A percentile compares a stretch with the other conserved stretches of the same genome.
Conservation (phyloP, 2,888 invertebrate genomes). For the Lysandra bellargus region DNA sequence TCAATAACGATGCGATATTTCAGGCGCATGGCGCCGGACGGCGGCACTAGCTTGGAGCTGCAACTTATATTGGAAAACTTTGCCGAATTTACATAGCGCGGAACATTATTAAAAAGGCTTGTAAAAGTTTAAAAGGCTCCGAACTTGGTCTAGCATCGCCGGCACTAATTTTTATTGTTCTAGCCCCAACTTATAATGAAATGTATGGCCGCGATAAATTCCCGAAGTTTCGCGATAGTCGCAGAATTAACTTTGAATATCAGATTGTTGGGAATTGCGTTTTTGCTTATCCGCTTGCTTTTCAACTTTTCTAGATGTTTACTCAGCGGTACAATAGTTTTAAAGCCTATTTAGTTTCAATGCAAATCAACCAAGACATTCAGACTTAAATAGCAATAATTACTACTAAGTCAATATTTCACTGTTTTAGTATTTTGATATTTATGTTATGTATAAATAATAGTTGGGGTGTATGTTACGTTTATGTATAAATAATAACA, state of each 20-base stretch:
- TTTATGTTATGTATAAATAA: no score
- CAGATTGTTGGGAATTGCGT: slow-evolving; percentile 7
- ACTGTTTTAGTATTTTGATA: no score
- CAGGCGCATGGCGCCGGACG: not conserved
- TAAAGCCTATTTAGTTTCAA: no score
- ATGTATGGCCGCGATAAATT: slow-evolving; percentile 34
- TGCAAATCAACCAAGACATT: no score
- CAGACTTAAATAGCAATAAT: no score
- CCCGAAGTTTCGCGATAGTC: slow-evolving; percentile 1
- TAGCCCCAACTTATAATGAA: slow-evolving; percentile 38
- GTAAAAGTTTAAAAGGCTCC: slow-evolving; percentile 52
- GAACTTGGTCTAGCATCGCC: slow-evolving; percentile 39
- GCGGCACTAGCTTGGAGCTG: slow-evolving; percentile 52
- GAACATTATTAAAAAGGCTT: slow-evolving; percentile 73
- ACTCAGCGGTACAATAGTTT: no score
- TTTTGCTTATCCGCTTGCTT: not conserved
- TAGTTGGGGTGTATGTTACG: no score
- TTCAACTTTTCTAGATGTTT: not conserved
- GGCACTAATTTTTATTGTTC: slow-evolving; percentile 41
- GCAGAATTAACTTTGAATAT: slow-evolving; percentile 5
- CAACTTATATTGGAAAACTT: slow-evolving; percentile 78
- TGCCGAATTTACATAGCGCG: slow-evolving; percentile 71
- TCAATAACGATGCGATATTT: slow-evolving; percentile 21
- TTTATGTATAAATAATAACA: no score
- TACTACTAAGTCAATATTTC: no score